Percentiles rank a stretch among this genome's conserved stretches.
Conservation (phyloP, 1,140 invertebrate genomes). For the Drosophila nikananu region DNA sequence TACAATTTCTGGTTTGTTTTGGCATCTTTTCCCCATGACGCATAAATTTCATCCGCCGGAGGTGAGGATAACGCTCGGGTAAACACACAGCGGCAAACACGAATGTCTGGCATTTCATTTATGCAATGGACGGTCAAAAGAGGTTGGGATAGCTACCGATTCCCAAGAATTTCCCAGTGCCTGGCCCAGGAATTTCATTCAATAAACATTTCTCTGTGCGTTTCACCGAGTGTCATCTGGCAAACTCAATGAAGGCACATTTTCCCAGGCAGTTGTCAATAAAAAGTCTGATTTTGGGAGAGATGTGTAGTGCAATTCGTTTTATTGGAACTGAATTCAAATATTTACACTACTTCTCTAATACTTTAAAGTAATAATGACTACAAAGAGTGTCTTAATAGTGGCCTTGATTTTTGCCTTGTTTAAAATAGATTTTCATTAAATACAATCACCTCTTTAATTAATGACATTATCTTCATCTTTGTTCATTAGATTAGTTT, state of each 20-base stretch:
- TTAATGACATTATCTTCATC: constrained; percentile 8
- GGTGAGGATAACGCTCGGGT: constrained; percentile 23
- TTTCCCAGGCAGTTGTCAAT: background rate
- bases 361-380: background rate
- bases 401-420: background rate
- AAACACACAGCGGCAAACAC: constrained; percentile 6
- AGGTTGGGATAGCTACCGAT: constrained; percentile 22
- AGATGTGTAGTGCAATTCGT: background rate
- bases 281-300: background rate
- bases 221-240: constrained; percentile 16
- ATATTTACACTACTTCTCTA: too few relatives aligned
- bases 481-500: constrained; percentile 18
- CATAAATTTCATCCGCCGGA: constrained; percentile 23
- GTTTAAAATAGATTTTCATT: background rate
- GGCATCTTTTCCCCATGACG: constrained; percentile 41
- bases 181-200: constrained; percentile 17
- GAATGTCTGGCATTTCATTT: constrained; percentile 35
- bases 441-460: background rate
- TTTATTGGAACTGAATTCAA: background rate
- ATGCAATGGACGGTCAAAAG: constrained; percentile 16
- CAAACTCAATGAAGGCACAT: background rate
- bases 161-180: constrained; percentile 18
- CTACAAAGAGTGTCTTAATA: background rate
- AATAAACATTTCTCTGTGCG: constrained; percentile 34
- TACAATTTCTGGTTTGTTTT: constrained; percentile 47